Evolutionary conservation across 2,113 vertebrate genomes (phyloP), one percentile per base, ranked within the genome.

Genomic region (Sula dactylatra): DNA sequence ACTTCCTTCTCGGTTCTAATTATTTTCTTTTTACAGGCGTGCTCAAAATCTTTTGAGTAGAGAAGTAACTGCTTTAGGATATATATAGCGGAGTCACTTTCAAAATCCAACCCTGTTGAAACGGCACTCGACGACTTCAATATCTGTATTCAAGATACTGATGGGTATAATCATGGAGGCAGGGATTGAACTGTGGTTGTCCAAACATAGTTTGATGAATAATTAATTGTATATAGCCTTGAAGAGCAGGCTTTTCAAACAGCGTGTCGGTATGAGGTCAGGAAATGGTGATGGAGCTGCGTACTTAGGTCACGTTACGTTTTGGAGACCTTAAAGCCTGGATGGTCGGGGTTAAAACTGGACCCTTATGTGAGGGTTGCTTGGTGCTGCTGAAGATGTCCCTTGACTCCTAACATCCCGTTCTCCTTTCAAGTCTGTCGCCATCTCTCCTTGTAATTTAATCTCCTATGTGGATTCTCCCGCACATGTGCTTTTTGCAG

Each of bases 141-240:
- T 70, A 4, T 29, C 27, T 8, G 32, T 50, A 12, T 55, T 92
- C 34, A 7, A 4, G 67, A 36, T 44, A 13, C 13, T 13, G 44
- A 31, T 82, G 82, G 73, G 58, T 76, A 8, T 84, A 61, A 61
- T 73, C 36, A 45, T 66, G 91, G 91, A 88, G 91, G 88, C 80
- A 82, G 91, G 88, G 83, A 29, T 20, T 55, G 94, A 87, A 21
- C 82, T 8, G 81, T 56, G 56, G 76, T 65, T 83, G 91, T 70
- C 93, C 94, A 92, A 77, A 92, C 91, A 45, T 14, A 73, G 83
- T 66, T 70, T 72, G 86, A 91, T 95, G 76, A 96, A 96, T 96
- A 94, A 96, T 97, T 94, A 81, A 97, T 91, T 50, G 9, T 10
- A 1, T 10, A 15, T 2, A 78, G 84, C 89, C 29, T 50, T 17